Conservation (phyloP, 2,888 invertebrate genomes). For the Caenorhabditis panamensis region DNA sequence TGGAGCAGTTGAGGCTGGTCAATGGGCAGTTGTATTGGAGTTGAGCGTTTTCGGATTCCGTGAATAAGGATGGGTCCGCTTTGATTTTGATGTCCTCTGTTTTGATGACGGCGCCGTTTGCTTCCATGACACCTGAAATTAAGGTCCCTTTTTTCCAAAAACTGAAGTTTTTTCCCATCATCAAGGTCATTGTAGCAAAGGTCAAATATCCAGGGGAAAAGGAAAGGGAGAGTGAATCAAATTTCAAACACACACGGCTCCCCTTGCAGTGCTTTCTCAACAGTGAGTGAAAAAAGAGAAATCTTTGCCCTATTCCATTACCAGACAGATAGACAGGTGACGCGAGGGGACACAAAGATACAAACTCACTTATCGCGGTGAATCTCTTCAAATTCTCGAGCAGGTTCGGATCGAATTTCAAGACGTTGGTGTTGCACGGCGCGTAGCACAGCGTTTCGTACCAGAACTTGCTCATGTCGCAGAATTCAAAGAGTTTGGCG, state of each 20-base stretch:
- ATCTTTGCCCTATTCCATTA: background rate
- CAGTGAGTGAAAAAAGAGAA: background rate
- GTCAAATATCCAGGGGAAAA: background rate
- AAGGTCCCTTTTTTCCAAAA: no score
- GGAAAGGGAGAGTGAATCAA: slow-evolving; percentile 1
- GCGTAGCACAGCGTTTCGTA: slow-evolving; percentile 66
- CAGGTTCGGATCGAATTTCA: slow-evolving; percentile 61
- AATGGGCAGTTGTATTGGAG: background rate
- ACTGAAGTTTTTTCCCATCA: background rate
- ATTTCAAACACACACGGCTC: background rate
- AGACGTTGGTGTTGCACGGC: slow-evolving; percentile 61
- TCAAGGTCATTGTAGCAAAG: background rate
- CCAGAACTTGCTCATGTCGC: slow-evolving; percentile 76
- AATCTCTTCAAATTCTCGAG: slow-evolving; percentile 61
- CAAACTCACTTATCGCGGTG: slow-evolving; percentile 58
- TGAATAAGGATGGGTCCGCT: slow-evolving; percentile 9
- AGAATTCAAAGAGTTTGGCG: slow-evolving; percentile 79
- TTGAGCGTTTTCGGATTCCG: slow-evolving; percentile 4
- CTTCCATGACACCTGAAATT: slow-evolving; percentile 57
- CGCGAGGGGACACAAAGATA: background rate
- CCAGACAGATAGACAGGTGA: background rate
- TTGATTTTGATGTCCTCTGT: slow-evolving; percentile 15
- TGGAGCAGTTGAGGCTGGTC: background rate
- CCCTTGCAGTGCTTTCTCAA: background rate
- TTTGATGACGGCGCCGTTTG: slow-evolving; percentile 28